Evolutionary conservation across 2,888 invertebrate species (phyloP).

Genomic region (Macaria notata): DNA sequence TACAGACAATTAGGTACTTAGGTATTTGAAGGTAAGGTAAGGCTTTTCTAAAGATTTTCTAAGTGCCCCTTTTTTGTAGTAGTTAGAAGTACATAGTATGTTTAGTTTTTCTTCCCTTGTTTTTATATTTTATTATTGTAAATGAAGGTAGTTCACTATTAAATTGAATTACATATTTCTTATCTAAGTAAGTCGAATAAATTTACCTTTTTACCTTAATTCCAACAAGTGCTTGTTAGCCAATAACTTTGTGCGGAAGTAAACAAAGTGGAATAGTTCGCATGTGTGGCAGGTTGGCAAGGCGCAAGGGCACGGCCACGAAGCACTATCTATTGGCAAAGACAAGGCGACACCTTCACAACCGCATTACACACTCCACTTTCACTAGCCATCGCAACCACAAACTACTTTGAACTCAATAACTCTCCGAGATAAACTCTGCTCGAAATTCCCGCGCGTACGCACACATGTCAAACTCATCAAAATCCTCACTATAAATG

Average conservation of each 20-base stretch:
- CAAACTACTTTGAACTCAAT: slow-evolving; percentile 36
- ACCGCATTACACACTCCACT: slow-evolving; percentile 61
- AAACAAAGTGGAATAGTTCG: slow-evolving; percentile 52
- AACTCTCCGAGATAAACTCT: slow-evolving; percentile 35
- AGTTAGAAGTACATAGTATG: too few species aligned
- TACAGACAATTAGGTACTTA: too few species aligned
- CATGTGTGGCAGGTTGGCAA: slow-evolving; percentile 66
- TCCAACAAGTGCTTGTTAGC: slow-evolving; percentile 18
- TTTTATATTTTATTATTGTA: too few species aligned
- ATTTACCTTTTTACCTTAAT: slow-evolving; percentile 22
- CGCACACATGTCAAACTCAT: slow-evolving; percentile 64
- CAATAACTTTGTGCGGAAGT: slow-evolving; percentile 47
- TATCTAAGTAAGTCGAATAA: too few species aligned
- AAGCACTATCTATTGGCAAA: slow-evolving; percentile 48
- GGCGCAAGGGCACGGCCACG: slow-evolving; percentile 52
- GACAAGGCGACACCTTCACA: slow-evolving; percentile 52
- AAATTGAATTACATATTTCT: too few species aligned
- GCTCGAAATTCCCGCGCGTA: slow-evolving; percentile 66
- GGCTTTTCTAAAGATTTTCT: too few species aligned
- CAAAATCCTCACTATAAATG: slow-evolving; percentile 35
- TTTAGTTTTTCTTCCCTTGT: too few species aligned
- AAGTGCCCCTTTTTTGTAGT: too few species aligned
- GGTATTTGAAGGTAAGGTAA: too few species aligned
- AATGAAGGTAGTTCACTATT: too few species aligned
- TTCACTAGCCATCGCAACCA: slow-evolving; percentile 50